Conservation (phyloP, 2,797 vertebrate species). For the Eulemur coronatus region DNA sequence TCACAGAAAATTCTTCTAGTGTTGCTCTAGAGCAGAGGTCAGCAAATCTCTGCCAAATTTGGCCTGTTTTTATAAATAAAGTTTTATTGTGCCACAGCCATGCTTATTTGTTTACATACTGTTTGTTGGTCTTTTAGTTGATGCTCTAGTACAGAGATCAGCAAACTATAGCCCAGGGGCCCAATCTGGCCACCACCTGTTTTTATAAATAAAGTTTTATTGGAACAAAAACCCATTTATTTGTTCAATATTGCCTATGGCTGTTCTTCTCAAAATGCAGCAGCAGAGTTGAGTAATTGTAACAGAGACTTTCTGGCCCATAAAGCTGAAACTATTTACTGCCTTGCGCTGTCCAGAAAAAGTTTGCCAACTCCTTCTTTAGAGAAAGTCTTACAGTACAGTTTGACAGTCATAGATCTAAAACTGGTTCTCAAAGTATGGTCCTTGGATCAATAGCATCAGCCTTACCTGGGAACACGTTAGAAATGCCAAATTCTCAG, state of each 20-base stretch:
- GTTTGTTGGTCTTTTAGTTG: neutral
- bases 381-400: neutral
- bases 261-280: neutral
- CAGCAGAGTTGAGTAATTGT: neutral
- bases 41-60: neutral
- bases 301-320: neutral
- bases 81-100: neutral
- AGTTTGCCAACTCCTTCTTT: neutral
- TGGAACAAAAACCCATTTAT: neutral
- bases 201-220: slow-evolving; percentile 64
- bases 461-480: neutral
- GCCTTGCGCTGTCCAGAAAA: neutral
- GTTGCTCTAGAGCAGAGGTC: neutral
- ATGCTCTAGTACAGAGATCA: neutral
- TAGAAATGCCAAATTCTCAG: neutral
- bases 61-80: neutral
- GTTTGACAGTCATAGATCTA: neutral
- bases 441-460: neutral
- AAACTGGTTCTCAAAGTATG: neutral
- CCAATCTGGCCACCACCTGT: neutral
- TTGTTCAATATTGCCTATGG: neutral
- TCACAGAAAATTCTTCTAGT: neutral
- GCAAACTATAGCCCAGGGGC: neutral
- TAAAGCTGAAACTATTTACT: neutral
- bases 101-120: neutral